phyloP scores from a whole-genome alignment of 2,797 vertebrate genomes.

The Enteromius fasciolatus region DNA sequence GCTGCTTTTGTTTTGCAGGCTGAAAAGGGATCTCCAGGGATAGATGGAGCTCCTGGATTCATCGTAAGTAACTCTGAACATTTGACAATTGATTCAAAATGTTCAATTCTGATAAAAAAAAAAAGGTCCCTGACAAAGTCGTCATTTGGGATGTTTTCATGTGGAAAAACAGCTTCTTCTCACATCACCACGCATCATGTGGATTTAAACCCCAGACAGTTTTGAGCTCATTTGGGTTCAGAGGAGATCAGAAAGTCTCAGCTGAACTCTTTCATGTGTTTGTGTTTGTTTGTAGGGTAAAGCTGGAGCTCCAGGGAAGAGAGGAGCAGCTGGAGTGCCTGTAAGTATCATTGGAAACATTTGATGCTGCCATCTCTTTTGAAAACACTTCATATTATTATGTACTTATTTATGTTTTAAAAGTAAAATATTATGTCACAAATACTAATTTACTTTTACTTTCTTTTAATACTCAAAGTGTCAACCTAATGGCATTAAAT shows the following conservation, averaged over 20 bases:
- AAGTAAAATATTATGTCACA: background rate
- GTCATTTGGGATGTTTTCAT: too few species aligned
- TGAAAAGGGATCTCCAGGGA: slow-evolving; percentile 85
- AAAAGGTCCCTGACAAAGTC: background rate
- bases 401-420: background rate
- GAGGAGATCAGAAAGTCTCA: background rate
- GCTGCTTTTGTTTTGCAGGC: slow-evolving; percentile 76
- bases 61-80: slow-evolving; percentile 79
- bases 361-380: background rate
- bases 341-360: slow-evolving; percentile 68
- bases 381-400: background rate
- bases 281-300: slow-evolving; percentile 81
- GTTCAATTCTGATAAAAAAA: too few species aligned
- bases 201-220: background rate
- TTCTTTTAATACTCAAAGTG: background rate
- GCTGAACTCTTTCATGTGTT: background rate
- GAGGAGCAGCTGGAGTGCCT: slow-evolving; percentile 82
- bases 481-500: background rate
- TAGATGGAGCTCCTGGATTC: slow-evolving; percentile 85
- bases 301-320: slow-evolving; percentile 87
- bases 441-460: background rate
- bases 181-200: background rate
- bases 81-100: background rate
- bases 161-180: background rate
- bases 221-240: background rate